Percentiles rank a stretch among this genome's conserved stretches.
These are phyloP conservation scores for Parauchenoglanis ngamensis DNA, from an alignment of 2,797 vertebrate species.

Conservation along the genomic window DNA sequence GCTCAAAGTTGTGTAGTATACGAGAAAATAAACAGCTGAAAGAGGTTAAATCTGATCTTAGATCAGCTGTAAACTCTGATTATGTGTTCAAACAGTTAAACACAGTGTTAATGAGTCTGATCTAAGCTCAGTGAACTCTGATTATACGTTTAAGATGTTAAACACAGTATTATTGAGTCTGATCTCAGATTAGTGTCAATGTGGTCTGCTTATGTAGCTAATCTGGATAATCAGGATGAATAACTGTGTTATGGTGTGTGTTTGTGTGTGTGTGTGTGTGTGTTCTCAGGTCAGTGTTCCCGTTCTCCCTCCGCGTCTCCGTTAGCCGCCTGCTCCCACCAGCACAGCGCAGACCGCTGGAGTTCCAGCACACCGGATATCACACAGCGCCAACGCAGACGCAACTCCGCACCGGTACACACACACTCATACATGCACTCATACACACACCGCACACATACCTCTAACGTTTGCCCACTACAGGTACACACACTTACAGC, in stretches of 20 bases:
- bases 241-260: constrained; percentile 13
- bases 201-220: not conserved
- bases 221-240: not conserved
- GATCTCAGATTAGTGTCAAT: not conserved
- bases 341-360: constrained; percentile 81
- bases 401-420: constrained; percentile 80
- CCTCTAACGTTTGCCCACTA: not conserved
- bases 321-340: constrained; percentile 80
- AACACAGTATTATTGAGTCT: not conserved
- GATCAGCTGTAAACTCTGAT: not conserved
- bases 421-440: not conserved
- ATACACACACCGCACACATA: not conserved
- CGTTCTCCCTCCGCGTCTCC: constrained; percentile 88
- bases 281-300: constrained; percentile 81
- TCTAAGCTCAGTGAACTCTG: not conserved
- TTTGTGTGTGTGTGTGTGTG: constrained; percentile 42
- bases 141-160: not conserved
- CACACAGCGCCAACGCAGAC: constrained; percentile 73
- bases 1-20: not conserved
- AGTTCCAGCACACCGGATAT: constrained; percentile 85
- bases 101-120: not conserved
- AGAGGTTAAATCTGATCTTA: not conserved
- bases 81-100: not conserved
- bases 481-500: not conserved
- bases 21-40: not conserved